Conservation (phyloP, 92 coral and sea anemone species). For the Pocillopora meandrina region DNA sequence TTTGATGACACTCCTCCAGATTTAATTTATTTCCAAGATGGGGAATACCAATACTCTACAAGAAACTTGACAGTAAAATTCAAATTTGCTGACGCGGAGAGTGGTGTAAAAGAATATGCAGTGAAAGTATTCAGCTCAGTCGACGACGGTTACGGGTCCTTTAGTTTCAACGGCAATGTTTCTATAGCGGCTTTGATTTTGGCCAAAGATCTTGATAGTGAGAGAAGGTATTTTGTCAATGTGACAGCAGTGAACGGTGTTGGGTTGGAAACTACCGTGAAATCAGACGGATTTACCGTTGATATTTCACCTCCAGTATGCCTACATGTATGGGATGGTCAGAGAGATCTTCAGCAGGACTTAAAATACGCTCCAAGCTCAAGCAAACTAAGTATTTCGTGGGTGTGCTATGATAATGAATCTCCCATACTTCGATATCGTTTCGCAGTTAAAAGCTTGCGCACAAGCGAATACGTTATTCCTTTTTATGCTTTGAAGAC, state of each 20-base stretch:
- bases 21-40: slow-evolving; percentile 53
- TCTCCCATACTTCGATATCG: slow-evolving; percentile 61
- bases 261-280: slow-evolving; percentile 63
- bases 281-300: slow-evolving; percentile 77
- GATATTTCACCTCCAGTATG: slow-evolving; percentile 86
- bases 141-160: slow-evolving; percentile 56
- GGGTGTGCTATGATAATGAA: slow-evolving; percentile 82
- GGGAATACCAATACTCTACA: slow-evolving; percentile 61
- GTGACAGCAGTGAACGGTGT: slow-evolving; percentile 76
- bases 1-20: slow-evolving; percentile 82
- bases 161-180: slow-evolving; percentile 38
- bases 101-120: slow-evolving; percentile 57
- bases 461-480: slow-evolving; percentile 47
- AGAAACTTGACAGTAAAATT: slow-evolving; percentile 47
- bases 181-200: slow-evolving; percentile 42
- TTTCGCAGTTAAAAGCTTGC: slow-evolving; percentile 70
- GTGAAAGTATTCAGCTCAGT: slow-evolving; percentile 14
- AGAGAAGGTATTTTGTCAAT: slow-evolving; percentile 59
- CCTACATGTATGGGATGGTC: slow-evolving; percentile 71
- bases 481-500: slow-evolving; percentile 73
- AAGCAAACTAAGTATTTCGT: slow-evolving; percentile 59
- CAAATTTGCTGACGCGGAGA: slow-evolving; percentile 81
- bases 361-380: slow-evolving; percentile 59
- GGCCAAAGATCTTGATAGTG: slow-evolving; percentile 42
- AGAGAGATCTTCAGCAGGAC: slow-evolving; percentile 34